Evolutionary conservation across 2,797 vertebrate species (phyloP).

Genomic region (Xerus rutilus): DNA sequence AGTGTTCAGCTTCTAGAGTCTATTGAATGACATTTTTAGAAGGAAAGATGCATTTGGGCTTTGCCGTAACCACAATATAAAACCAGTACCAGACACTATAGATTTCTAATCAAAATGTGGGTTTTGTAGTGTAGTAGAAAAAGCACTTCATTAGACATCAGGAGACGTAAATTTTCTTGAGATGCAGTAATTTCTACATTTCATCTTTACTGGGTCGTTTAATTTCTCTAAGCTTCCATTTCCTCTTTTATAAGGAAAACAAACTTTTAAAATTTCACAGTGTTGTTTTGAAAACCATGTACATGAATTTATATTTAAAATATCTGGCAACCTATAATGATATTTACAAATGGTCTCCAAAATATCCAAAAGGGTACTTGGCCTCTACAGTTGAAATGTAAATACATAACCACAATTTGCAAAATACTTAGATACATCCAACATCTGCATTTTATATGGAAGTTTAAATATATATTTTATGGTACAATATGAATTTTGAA

Average conservation of each 20-base stretch:
- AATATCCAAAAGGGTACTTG: background rate
- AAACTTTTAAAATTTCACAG: background rate
- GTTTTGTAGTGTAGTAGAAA: background rate
- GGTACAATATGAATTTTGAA: background rate
- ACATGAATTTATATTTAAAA: background rate
- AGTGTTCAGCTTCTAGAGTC: background rate
- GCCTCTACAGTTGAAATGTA: background rate
- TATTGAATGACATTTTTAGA: background rate
- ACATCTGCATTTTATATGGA: background rate
- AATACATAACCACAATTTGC: background rate
- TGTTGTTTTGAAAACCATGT: background rate
- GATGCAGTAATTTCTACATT: background rate
- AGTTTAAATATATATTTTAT: background rate
- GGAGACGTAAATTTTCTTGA: background rate
- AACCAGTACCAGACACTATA: background rate
- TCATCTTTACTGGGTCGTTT: background rate
- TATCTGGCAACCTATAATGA: background rate
- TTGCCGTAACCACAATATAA: background rate
- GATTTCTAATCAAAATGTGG: background rate
- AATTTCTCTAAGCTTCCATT: background rate
- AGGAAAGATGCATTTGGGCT: background rate
- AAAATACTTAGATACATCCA: background rate
- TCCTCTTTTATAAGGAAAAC: background rate
- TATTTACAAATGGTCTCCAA: background rate
- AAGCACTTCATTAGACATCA: background rate